phyloP scores from a whole-genome alignment of 2,113 vertebrate genomes.

The Panurus biarmicus region DNA sequence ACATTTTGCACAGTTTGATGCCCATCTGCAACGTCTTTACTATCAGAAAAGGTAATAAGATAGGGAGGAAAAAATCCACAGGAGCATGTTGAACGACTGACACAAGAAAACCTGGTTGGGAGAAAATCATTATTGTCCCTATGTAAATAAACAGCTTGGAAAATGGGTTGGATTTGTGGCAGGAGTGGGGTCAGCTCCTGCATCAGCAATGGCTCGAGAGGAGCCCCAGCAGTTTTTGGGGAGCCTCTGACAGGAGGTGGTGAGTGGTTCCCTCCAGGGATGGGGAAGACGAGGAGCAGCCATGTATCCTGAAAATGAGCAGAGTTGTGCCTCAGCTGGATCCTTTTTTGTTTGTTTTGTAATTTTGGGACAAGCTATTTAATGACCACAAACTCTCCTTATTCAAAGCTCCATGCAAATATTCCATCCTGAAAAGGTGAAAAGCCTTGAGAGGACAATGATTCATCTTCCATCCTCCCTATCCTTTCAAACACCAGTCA shows the following conservation, averaged over 20 bases:
- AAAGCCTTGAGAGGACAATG: neutral
- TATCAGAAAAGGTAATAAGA: conserved; percentile 49
- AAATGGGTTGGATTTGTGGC: neutral
- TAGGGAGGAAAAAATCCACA: neutral
- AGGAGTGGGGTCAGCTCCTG: neutral
- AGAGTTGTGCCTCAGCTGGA: neutral
- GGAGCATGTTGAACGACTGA: neutral
- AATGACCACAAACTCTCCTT: neutral
- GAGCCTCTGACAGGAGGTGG: neutral
- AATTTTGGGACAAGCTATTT: neutral
- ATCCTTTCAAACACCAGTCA: neutral
- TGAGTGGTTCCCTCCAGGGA: accelerated
- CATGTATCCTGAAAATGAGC: neutral
- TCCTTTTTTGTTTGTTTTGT: neutral
- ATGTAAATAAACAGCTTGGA: neutral
- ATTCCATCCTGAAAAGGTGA: neutral
- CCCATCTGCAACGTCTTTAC: conserved; percentile 47
- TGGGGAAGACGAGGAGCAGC: neutral
- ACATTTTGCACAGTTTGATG: conserved; percentile 61
- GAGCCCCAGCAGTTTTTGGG: neutral
- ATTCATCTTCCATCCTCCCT: neutral
- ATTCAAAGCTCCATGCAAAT: neutral
- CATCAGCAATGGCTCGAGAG: neutral
- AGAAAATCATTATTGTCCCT: neutral
- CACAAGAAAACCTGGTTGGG: neutral